Percentiles rank a stretch among this genome's conserved stretches.
These are phyloP conservation scores for Rafetus swinhoei DNA, from an alignment of 2,113 vertebrate species.

Conservation along the genomic window DNA sequence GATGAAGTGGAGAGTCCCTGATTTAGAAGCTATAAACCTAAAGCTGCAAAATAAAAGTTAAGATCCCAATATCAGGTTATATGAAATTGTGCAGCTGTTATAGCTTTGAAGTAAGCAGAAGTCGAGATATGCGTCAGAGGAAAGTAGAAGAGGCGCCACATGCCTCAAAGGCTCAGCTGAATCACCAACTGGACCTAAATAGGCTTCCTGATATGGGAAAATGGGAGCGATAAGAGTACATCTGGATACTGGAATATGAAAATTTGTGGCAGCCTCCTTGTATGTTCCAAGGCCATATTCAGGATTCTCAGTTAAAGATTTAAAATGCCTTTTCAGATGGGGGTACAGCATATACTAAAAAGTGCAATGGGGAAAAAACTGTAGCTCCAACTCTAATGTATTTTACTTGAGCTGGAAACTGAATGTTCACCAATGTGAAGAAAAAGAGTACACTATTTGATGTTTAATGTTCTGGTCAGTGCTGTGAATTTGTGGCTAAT, in stretches of 20 bases:
- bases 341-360: background rate
- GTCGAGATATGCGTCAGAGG: background rate
- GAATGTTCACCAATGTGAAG: background rate
- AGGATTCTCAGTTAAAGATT: background rate
- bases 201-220: background rate
- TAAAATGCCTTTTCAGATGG: background rate
- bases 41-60: background rate
- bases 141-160: background rate
- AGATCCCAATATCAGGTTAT: background rate
- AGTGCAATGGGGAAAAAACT: background rate
- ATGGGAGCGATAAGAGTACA: background rate
- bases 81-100: background rate
- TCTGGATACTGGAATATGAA: background rate
- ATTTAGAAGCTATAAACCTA: slow-evolving; percentile 4
- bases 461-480: background rate
- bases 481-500: background rate
- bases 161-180: background rate
- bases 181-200: background rate
- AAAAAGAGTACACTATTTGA: background rate
- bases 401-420: background rate
- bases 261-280: background rate
- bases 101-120: background rate
- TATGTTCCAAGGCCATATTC: background rate
- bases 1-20: background rate
- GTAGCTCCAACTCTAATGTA: background rate